Evolutionary conservation across 2,113 vertebrate species (phyloP).

Genomic region (Mustela lutreola): DNA sequence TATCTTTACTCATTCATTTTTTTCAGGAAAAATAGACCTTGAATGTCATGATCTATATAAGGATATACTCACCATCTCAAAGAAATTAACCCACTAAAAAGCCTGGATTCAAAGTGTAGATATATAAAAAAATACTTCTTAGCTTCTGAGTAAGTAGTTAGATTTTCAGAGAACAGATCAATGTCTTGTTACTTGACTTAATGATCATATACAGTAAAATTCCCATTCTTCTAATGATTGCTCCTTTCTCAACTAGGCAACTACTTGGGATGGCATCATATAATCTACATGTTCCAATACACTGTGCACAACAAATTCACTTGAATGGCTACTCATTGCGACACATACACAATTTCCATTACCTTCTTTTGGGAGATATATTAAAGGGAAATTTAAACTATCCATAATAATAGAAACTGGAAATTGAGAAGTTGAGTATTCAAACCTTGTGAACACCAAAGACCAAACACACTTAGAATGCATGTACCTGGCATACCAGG

Average conservation of each 20-base stretch:
- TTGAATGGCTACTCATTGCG: not conserved
- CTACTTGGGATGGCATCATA: not conserved
- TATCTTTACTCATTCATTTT: not conserved
- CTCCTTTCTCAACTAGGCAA: not conserved
- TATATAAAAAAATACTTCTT: not conserved
- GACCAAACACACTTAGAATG: not conserved
- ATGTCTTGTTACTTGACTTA: constrained; percentile 29
- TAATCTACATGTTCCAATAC: not conserved
- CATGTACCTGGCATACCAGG: not conserved
- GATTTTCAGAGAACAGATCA: not conserved
- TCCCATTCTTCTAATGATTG: not conserved
- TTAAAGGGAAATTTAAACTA: not conserved
- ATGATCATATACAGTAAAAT: constrained; percentile 1
- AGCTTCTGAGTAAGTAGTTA: not conserved
- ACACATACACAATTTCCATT: not conserved
- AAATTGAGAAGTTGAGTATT: not conserved
- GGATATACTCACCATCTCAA: not conserved
- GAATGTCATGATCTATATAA: not conserved
- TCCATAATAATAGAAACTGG: not conserved
- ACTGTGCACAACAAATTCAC: not conserved
- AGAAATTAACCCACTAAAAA: not conserved
- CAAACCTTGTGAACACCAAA: not conserved
- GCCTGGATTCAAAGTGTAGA: not conserved
- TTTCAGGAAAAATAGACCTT: not conserved
- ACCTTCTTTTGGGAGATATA: not conserved